phyloP scores from a whole-genome alignment of 2,888 invertebrate species.

The Sphaerophoria rueppellii region DNA sequence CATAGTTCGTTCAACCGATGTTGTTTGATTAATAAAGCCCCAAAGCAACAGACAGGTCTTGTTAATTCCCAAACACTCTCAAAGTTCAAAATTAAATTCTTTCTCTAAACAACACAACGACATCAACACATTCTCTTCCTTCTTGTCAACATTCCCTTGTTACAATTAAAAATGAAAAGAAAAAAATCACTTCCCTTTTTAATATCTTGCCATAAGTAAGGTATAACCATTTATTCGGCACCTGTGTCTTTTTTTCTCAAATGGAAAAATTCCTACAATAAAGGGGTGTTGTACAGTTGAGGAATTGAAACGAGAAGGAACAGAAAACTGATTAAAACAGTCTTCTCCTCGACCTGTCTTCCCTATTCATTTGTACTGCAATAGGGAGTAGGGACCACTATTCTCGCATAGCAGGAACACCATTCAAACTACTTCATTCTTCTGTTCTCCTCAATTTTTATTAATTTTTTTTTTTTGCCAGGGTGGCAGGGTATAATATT shows the following conservation, averaged over 20 bases:
- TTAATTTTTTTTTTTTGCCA: not conserved
- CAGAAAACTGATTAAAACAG: constrained; percentile 35
- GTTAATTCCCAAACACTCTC: not conserved
- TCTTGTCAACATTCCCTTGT: too few relatives aligned
- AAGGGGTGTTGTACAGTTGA: not conserved
- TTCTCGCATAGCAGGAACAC: not conserved
- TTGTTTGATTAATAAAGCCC: constrained; percentile 15
- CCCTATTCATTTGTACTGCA: constrained; percentile 23
- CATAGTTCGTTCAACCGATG: constrained; percentile 19
- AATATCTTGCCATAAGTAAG: constrained; percentile 1
- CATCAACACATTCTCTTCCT: not conserved
- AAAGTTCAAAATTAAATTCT: constrained; percentile 33
- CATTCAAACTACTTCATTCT: not conserved
- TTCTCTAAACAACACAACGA: constrained; percentile 28
- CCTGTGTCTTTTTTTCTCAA: constrained; percentile 9
- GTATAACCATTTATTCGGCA: constrained; percentile 26
- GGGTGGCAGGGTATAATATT: not conserved
- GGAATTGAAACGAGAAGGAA: constrained; percentile 1
- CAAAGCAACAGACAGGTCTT: constrained; percentile 18
- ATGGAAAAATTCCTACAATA: constrained; percentile 8
- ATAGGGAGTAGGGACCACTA: not conserved
- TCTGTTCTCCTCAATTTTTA: constrained; percentile 11
- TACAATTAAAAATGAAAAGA: not conserved
- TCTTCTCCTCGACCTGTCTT: constrained; percentile 16
- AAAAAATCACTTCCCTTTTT: constrained; percentile 12